Evolutionary conservation across 2,113 vertebrate species (phyloP), one percentile per base, ranked within the genome.

Genomic region (Artemisiospiza belli): DNA sequence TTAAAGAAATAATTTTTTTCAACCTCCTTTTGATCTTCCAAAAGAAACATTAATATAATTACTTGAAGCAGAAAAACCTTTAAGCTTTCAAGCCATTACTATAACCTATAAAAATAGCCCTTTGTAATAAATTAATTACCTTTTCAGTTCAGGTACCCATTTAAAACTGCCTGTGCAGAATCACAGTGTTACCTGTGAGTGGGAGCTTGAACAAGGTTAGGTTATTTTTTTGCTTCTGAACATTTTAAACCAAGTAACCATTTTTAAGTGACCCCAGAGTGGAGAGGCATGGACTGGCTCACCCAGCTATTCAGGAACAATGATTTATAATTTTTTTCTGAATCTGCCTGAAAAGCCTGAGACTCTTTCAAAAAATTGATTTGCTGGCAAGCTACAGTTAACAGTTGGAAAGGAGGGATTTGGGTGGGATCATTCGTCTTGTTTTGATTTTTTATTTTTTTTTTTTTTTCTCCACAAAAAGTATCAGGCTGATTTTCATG

Each of bases 11-110:
- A 30, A 66, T 89, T 93, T 97, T 97, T 80, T 89, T 70, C 87
- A 85, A 91, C 81, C 76, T 87, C 35, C 62, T 96, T 97, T 96
- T 97, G 90, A 97, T 94, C 91, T 96, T 97, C 11, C 55, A 51
- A 93, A 96, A 94, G 95, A 94, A 84, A 79, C 92, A 90, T 61
- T 90, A 94, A 86, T 93, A 86, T 63, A 87, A 95, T 31, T 76
- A 78, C 95, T 95, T 94, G 83, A 94, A 94, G 41, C 39, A 95
- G 80, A 43, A 95, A 94, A 87, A 10, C 30, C 46, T 88, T 92
- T 94, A 87, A 74, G 39, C 46, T 69, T 83, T 72, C 72, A 33
- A 64, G 14, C 8, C 37, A 11, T 91, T 54, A 69, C 54, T 59
- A 43, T 43, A 85, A 35, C 20, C 86, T 84, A 57, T 74, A 77